Base-by-base conservation (phyloP, 2,113 vertebrate species). In the Trematomus loennbergii region DNA sequence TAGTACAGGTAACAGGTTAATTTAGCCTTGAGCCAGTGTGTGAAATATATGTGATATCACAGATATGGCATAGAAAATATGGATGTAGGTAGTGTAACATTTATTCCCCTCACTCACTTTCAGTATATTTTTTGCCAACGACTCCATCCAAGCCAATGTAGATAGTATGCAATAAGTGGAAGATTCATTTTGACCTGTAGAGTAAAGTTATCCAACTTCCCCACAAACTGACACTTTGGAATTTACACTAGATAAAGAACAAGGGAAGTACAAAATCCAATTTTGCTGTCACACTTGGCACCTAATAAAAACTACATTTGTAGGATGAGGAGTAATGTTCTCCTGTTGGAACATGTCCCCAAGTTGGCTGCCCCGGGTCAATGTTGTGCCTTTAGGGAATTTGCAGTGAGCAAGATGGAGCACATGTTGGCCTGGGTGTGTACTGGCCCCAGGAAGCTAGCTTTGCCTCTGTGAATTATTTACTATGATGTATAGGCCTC, bases 401-500 rank as follows among this genome's bases (percentile, higher is more conserved):
- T 91, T 89, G 33, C 86, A 65, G 81, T 84, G 92, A 94, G 76
- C 55, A 94, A 92, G 91, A 93, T 89, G 70, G 80, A 92, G 93
- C 85, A 82, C 85, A 89, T 91, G 90, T 94, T 90, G 89, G 91
- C 78, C 71, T 82, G 78, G 81, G 79, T 2, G 61, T 67, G 43
- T 43, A 72, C 75, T 78, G 81, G 87, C 89, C 83, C 67, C 75
- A 36, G 88, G 86, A 91, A 92, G 80, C 88, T 80, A 78, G 80
- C 84, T 87, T 82, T 86, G 86, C 88, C 86, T 78, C 69, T 64
- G 88, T 92, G 83, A 91, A 93, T 94, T 94, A 94, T 94, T 94
- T 91, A 93, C 85, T 64, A 84, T 93, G 93, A 94, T 93, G 86
- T 93, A 93, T 92, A 65, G 87, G 57, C 79, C 78, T 66, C 2